A percentile compares a stretch with the other conserved stretches of the same genome.
Evolutionary conservation across 2,888 invertebrate genomes (phyloP).

Genomic region (Drosophila emarginata): DNA sequence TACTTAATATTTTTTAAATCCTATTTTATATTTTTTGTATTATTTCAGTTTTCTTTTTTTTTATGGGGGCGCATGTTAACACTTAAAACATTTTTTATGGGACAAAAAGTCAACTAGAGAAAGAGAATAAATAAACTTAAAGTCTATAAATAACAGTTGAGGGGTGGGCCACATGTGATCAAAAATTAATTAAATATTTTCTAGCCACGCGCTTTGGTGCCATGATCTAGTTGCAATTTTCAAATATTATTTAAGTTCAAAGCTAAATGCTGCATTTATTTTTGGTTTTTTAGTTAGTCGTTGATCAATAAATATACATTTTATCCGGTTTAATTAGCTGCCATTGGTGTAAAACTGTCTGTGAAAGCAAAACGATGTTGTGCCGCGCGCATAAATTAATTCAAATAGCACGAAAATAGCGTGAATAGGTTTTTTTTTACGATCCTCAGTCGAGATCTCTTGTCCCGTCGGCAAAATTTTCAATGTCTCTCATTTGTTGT

Average conservation of each 20-base stretch:
- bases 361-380: conserved; percentile 61
- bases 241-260: conserved; percentile 33
- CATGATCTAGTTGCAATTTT: conserved; percentile 16
- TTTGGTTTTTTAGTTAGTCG: conserved; percentile 25
- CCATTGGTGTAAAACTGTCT: conserved; percentile 64
- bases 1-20: conserved; percentile 15
- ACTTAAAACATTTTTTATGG: conserved; percentile 60
- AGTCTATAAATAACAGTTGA: conserved; percentile 25
- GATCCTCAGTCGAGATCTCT: conserved; percentile 54
- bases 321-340: conserved; percentile 62
- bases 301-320: conserved; percentile 57
- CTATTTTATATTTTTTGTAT: conserved; percentile 8
- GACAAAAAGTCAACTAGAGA: conserved; percentile 29
- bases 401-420: conserved; percentile 62
- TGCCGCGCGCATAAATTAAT: conserved; percentile 72
- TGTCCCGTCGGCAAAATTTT: conserved; percentile 35
- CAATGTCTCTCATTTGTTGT: conserved; percentile 29
- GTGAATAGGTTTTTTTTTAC: conserved; percentile 61
- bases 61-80: conserved; percentile 52
- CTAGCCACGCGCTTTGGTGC: conserved; percentile 39
- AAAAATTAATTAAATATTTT: conserved; percentile 30
- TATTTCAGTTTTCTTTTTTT: background rate
- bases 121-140: conserved; percentile 1
- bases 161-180: conserved; percentile 19
- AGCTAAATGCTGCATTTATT: conserved; percentile 15